Percentiles rank a stretch among this genome's conserved stretches.
Evolutionary conservation across 2,113 vertebrate genomes (phyloP).

Genomic region (Catharus fuscescens): DNA sequence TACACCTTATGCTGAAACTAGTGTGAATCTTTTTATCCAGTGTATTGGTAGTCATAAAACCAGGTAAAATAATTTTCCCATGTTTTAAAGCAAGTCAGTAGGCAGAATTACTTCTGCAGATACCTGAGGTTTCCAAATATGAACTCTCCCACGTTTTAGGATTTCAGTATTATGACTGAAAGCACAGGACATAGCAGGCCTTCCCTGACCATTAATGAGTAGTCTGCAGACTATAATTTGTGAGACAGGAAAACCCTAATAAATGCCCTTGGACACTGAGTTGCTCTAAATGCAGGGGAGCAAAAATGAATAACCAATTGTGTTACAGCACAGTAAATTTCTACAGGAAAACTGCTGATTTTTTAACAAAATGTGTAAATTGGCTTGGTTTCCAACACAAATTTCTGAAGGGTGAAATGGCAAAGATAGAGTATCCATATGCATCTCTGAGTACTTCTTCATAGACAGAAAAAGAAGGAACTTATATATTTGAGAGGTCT

Average conservation of each 20-base stretch:
- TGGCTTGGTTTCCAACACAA: not conserved
- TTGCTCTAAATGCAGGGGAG: not conserved
- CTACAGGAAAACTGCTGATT: not conserved
- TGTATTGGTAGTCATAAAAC: not conserved
- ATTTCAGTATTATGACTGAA: not conserved
- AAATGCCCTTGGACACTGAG: not conserved
- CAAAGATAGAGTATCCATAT: not conserved
- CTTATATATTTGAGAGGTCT: not conserved
- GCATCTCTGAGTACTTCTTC: not conserved
- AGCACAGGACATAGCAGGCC: not conserved
- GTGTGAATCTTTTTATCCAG: not conserved
- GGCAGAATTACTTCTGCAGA: not conserved
- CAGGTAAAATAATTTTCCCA: not conserved
- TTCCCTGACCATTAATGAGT: not conserved
- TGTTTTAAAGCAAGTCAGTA: not conserved
- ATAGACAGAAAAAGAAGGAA: not conserved
- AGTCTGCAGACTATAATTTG: not conserved
- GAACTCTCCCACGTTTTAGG: not conserved
- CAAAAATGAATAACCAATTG: not conserved
- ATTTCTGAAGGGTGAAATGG: not conserved
- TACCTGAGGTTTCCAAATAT: not conserved
- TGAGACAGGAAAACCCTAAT: not conserved
- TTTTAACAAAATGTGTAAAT: not conserved
- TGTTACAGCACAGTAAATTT: not conserved
- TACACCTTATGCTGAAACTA: not conserved